Base-by-base conservation (phyloP, 2,888 invertebrate species). In the Lasioglossum morio region DNA sequence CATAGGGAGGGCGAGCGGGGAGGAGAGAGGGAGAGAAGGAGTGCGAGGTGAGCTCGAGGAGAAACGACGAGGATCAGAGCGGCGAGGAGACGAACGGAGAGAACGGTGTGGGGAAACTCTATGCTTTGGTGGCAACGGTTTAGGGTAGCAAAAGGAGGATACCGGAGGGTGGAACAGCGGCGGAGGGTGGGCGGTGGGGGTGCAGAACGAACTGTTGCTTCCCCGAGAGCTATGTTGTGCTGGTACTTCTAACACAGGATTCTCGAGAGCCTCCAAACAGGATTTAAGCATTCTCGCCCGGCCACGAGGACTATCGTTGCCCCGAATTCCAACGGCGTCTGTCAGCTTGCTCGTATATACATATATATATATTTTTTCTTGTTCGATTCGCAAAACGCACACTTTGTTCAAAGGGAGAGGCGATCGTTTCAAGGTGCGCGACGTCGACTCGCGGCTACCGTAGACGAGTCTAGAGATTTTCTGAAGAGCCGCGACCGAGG, bases 151-250 rank as follows among this genome's bases (percentile, higher is more conserved):
- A 91, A 88, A 90, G 91, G 89, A 90, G 89, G 89, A 87, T 89
- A 84, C 87, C 91, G 84, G 90, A 89, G 87, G 90, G 85, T 86
- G 90, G 89, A 89, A 84, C 30, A 34, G 90, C 84, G 86, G 86
- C 82, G 87, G 87, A 74, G 80, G 85, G 81, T 60, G 88, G 81
- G 77, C 83, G 90, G 82, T 74, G 86, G 87, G 89, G 88, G 86
- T 85, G 89, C 85, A 90, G 92, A 94, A 90, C 94, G 94, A 94
- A 94, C 94, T 94, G 94, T 94, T 94, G 94, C 94, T 94, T 94
- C 94, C 90, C 91, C 90, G 92, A 93, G 93, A 93, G 87, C 88
- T 87, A 87, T 86, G 89, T 87, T 85, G 89, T 85, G 84, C 88
- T 82, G 86, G 84, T 87, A 85, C 87, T 88, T 90, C 91, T 89